These are phyloP conservation scores for Tarsius wallacei DNA, from an alignment of 2,797 vertebrate genomes.

Conservation along the genomic window DNA sequence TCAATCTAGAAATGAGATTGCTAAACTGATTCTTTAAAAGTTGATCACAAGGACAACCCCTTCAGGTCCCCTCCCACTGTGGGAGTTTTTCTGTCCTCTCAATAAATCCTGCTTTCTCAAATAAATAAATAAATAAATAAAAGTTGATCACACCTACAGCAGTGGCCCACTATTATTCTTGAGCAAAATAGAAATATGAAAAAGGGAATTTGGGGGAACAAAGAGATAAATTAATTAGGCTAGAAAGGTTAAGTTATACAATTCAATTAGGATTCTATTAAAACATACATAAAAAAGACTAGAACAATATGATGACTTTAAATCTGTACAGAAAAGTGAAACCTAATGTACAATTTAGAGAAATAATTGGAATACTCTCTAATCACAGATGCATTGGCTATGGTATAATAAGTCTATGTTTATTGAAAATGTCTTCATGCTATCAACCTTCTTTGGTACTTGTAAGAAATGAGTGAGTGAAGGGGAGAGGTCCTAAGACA, in stretches of 20 bases:
- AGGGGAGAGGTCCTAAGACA: neutral
- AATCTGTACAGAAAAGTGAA: conserved; percentile 17
- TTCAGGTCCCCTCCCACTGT: no score
- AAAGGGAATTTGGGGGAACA: neutral
- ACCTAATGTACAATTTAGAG: neutral
- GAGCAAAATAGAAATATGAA: neutral
- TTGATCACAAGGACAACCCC: neutral
- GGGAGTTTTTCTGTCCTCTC: no score
- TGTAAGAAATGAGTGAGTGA: neutral
- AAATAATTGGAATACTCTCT: neutral
- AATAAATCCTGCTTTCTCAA: no score
- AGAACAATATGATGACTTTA: neutral
- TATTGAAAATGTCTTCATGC: neutral
- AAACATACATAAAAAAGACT: neutral
- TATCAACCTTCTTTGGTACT: neutral
- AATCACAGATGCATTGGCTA: neutral
- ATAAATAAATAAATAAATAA: neutral
- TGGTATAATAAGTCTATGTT: neutral
- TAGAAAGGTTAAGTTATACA: neutral
- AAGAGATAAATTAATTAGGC: neutral
- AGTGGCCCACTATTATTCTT: neutral
- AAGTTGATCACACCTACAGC: neutral
- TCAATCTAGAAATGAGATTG: neutral
- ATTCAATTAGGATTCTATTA: neutral
- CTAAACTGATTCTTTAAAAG: neutral